Base-by-base conservation (phyloP, 2,888 invertebrate species). In the Leptothorax acervorum region DNA sequence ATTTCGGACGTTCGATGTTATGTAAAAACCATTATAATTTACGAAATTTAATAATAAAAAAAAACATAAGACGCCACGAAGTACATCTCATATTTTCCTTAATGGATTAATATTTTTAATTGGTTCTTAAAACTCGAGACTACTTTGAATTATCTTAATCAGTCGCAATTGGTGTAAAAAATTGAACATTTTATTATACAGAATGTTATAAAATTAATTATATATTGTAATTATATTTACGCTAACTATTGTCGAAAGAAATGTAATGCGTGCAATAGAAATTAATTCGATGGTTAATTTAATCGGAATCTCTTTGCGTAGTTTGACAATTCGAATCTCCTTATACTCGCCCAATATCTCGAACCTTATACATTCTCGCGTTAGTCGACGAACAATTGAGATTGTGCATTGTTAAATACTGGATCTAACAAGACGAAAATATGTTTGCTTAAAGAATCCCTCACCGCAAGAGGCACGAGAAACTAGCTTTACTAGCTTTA, bases 401-500 rank as follows among this genome's bases (percentile, higher is more conserved):
- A 66, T 66, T 53, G 23, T 39, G 18, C 28, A 66, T 53, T 3
- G 28, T 68, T 55, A 53, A 63, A 18, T 31, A 39, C 5, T 18
- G 3, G 1, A 68, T 78, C 9, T 5, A 0, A n/a, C n/a, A 12
- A 55, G 55, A 57, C 18, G 2, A 42, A 66, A 66, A 66, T 55
- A 78, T 78, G 55, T 68, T 78, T 68, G 5, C 31, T n/a, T 12
- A 4, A 57, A 31, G 28, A 57, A 55, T 78, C 9, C 0, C 4
- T 31, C 42, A n/a, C 1, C 3, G 2, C 3, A 12, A 42, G 31
- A 55, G 6, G 18, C 3, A 5, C 12, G 39, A 42, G 12, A 55
- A 23, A 23, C 23, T 23, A 23, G 23, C 23, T 23, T 23, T 23
- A 23, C 45, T 68, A 70, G 57, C 15, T 78, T 78, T 70, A 78